These are phyloP conservation scores for Taeniopygia guttata DNA, from an alignment of 2,797 vertebrate genomes.

Conservation along the genomic window DNA sequence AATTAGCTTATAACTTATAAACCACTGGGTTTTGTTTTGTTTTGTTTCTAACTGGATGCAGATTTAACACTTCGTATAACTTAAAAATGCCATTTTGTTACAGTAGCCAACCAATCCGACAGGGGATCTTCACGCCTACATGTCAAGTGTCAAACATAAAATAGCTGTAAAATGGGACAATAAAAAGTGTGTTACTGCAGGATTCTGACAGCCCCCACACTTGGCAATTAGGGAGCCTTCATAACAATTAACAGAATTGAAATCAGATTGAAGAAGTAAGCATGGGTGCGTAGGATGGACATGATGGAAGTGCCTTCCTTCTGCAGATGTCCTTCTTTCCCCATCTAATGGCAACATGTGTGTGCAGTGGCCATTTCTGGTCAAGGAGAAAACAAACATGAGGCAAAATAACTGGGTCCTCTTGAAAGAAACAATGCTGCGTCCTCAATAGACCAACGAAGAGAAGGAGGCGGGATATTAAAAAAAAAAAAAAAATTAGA, in stretches of 20 bases:
- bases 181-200: slow-evolving; percentile 40
- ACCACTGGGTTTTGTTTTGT: neutral
- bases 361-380: neutral
- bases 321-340: neutral
- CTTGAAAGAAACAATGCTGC: neutral
- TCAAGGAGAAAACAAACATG: neutral
- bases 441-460: neutral
- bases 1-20: slow-evolving; percentile 29
- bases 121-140: slow-evolving; percentile 6
- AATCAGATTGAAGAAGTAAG: slow-evolving; percentile 13
- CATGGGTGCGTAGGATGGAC: neutral
- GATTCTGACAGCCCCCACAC: neutral
- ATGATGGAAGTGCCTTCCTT: neutral
- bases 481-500: neutral
- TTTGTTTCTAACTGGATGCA: slow-evolving; percentile 55
- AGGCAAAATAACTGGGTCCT: neutral
- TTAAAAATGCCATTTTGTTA: slow-evolving; percentile 49
- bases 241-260: slow-evolving; percentile 49
- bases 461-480: neutral
- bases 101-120: slow-evolving; percentile 3
- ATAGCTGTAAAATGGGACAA: slow-evolving; percentile 32
- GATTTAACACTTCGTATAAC: slow-evolving; percentile 37
- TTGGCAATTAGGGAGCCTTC: neutral
- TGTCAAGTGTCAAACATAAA: slow-evolving; percentile 53
- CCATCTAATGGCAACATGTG: fast-evolving